Conservation (phyloP, 2,797 vertebrate species). For the Helostoma temminkii region DNA sequence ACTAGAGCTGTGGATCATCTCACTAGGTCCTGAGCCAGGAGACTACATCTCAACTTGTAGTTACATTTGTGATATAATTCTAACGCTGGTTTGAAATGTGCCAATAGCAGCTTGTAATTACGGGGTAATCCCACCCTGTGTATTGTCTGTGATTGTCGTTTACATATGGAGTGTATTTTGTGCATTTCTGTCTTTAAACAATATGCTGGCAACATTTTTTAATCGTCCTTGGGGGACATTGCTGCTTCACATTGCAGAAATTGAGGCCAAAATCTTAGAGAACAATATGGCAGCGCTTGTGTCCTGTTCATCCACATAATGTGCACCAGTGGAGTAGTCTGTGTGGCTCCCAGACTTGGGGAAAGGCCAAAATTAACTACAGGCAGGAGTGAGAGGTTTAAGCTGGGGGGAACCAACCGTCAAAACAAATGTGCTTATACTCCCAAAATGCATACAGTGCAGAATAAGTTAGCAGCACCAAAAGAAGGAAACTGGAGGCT, state of each 20-base stretch:
- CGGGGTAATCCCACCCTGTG: conserved; percentile 46
- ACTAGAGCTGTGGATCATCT: conserved; percentile 15
- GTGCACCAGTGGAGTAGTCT: conserved; percentile 65
- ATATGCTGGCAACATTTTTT: conserved; percentile 62
- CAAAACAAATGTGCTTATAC: conserved; percentile 62
- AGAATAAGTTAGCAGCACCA: conserved; percentile 56
- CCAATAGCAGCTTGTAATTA: conserved; percentile 67
- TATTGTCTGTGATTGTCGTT: conserved; percentile 57
- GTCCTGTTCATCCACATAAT: conserved; percentile 67
- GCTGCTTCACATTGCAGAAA: conserved; percentile 56
- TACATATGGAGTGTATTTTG: conserved; percentile 67
- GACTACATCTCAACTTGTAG: conserved; percentile 44
- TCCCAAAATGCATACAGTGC: conserved; percentile 55
- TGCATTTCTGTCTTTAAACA: conserved; percentile 64
- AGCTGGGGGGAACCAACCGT: conserved; percentile 44
- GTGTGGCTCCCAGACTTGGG: conserved; percentile 58
- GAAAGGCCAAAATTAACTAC: conserved; percentile 65
- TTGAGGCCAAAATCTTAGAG: conserved; percentile 68
- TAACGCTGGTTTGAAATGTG: conserved; percentile 48
- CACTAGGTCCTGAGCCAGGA: conserved; percentile 28
- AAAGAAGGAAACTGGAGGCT: conserved; percentile 33
- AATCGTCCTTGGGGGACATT: conserved; percentile 53
- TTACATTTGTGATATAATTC: conserved; percentile 31
- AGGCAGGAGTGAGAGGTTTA: conserved; percentile 59
- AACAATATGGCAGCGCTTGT: conserved; percentile 73